Base-by-base conservation (phyloP, 2,888 invertebrate genomes). In the Villa cingulata region DNA sequence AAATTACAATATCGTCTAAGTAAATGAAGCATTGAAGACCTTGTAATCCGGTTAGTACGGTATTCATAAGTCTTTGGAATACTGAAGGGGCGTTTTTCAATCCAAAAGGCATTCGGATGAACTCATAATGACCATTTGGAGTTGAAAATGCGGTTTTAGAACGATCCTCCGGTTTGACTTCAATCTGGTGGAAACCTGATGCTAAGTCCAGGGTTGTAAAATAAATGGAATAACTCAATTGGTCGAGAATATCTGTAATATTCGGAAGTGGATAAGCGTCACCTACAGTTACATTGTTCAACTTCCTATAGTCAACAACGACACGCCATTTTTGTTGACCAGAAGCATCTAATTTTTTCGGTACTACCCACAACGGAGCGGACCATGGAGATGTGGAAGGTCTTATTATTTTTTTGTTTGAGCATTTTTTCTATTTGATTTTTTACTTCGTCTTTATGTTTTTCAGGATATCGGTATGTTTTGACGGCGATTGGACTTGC, bases 201-300 rank as follows among this genome's bases (percentile, higher is more conserved):
- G 59, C 57, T 3, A 62, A 46, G 45, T 63, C 61, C 14, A 62
- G 43, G 0, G 54, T 56, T 2, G 57, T 55, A 45, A 63, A 62
- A 47, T 57, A 61, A 34, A 54, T 49, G 16, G 54, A 54, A 48
- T 52, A 47, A 2, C 61, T 60, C 27, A 61, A 38, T 44, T 58
- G 55, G 37, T 62, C 59, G 14, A 63, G 47, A 1, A 63, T 53
- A 16, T 63, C 59, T 2, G 55, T 48, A 15, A 64, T 57, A 37
- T 60, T 56, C 1, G 58, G 56, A 16, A 55, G 39, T 1, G 54
- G 54, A 17, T 52, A 56, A 45, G 41, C 43, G 19, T 54, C 40
- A 19, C 40, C 20, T 10, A 34, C 50, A 3, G 58, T 57, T n/a
- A 37, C 19, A 6, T 41, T 23, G 18, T 47, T 41, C 10, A 43